Conservation (phyloP, 2,113 vertebrate species). For the Herpetotheres cachinnans region DNA sequence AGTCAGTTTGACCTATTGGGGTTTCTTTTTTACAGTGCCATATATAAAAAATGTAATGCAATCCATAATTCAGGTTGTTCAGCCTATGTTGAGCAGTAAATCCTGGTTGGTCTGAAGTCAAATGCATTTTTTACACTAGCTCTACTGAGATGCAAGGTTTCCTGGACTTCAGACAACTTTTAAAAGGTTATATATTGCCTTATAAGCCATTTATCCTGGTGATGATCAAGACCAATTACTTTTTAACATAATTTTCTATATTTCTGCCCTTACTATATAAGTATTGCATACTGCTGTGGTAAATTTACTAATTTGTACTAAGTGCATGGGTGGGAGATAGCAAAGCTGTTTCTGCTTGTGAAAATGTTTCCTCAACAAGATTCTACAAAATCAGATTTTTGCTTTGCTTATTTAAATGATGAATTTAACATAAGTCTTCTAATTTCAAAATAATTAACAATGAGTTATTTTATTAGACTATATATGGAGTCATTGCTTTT, state of each 20-base stretch:
- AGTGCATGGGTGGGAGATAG: not conserved
- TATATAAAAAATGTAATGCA: not conserved
- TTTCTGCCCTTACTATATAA: not conserved
- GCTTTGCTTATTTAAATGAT: not conserved
- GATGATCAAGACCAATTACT: not conserved
- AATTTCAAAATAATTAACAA: not conserved
- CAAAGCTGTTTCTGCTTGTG: not conserved
- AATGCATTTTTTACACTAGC: not conserved
- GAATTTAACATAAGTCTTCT: not conserved
- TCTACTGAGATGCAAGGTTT: not conserved
- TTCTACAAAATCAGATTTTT: not conserved
- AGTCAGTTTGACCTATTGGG: not conserved
- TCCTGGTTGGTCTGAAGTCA: not conserved
- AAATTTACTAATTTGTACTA: not conserved
- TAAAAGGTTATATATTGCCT: not conserved
- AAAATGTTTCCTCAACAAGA: not conserved
- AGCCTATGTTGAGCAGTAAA: not conserved
- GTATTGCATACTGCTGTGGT: not conserved
- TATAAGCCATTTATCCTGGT: not conserved
- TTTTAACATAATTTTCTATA: not conserved
- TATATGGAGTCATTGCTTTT: not conserved
- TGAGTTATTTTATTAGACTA: not conserved
- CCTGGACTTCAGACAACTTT: conserved; percentile 1
- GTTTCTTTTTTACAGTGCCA: not conserved
- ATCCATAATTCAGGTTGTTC: conserved; percentile 6